Conservation (phyloP, 2,113 vertebrate species). For the Pyrgilauda ruficollis region DNA sequence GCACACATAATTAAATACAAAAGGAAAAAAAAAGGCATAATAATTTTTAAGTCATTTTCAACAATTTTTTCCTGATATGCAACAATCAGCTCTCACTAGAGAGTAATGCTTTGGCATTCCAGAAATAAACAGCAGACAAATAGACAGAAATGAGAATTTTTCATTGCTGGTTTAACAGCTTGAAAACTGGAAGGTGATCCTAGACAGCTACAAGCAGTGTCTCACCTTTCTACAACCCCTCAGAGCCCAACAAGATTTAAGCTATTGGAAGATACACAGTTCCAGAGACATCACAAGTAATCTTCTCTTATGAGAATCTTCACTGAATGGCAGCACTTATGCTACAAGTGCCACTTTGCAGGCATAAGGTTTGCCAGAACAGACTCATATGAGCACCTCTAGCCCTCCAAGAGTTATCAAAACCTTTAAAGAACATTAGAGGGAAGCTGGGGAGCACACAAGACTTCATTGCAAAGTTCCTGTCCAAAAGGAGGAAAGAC, state of each 20-base stretch:
- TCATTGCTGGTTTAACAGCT: neutral
- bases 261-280: fast-evolving
- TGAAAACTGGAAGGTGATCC: neutral
- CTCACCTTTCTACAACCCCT: neutral
- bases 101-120: neutral
- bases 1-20: neutral
- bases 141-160: neutral
- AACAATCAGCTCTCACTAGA: neutral
- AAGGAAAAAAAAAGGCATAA: neutral
- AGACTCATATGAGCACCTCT: neutral
- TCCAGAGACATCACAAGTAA: neutral
- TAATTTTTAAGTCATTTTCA: neutral
- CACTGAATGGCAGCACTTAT: neutral
- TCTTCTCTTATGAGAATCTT: neutral
- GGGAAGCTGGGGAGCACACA: neutral
- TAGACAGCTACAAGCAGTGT: neutral
- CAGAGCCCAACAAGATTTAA: neutral
- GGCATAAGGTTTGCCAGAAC: neutral
- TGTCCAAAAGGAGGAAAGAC: neutral
- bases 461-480: neutral
- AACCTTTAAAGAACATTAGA: neutral
- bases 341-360: neutral
- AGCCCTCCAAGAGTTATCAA: neutral
- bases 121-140: neutral
- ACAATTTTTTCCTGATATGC: neutral